Evolutionary conservation across 1,140 invertebrate genomes (phyloP).

Genomic region (Bombus consobrinus): DNA sequence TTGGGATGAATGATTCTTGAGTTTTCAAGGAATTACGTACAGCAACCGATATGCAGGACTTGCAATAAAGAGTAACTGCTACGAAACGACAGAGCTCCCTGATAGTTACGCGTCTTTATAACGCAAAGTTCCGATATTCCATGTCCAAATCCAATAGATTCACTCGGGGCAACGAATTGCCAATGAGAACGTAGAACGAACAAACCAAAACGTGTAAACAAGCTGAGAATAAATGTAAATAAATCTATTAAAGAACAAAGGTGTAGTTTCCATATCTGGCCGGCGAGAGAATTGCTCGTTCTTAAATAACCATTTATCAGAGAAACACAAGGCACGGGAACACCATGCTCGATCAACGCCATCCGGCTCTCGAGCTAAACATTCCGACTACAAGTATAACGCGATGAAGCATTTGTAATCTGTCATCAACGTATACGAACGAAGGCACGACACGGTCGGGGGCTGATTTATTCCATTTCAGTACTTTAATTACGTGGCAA

Average conservation of each 20-base stretch:
- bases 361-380: background rate
- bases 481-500: background rate
- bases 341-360: constrained; percentile 5
- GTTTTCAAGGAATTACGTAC: too few relatives aligned
- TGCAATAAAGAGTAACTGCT: too few relatives aligned
- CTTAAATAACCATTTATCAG: background rate
- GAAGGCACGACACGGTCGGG: background rate
- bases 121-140: too few relatives aligned
- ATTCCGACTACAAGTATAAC: background rate
- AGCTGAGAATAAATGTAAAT: background rate
- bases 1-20: too few relatives aligned
- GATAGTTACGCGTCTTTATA: too few relatives aligned
- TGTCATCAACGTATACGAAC: background rate
- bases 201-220: background rate
- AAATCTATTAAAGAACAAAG: background rate
- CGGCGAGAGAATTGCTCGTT: background rate
- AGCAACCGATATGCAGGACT: too few relatives aligned
- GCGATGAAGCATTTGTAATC: constrained; percentile 1
- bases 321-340: too few relatives aligned
- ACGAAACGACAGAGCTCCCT: too few relatives aligned
- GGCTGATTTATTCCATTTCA: constrained; percentile 9
- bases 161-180: too few relatives aligned
- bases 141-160: too few relatives aligned
- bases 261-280: background rate
- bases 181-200: too few relatives aligned